A percentile compares a stretch with the other conserved stretches of the same genome.
phyloP scores from a whole-genome alignment of 2,888 invertebrate genomes.

The Bursaphelenchus okinawaensis region DNA sequence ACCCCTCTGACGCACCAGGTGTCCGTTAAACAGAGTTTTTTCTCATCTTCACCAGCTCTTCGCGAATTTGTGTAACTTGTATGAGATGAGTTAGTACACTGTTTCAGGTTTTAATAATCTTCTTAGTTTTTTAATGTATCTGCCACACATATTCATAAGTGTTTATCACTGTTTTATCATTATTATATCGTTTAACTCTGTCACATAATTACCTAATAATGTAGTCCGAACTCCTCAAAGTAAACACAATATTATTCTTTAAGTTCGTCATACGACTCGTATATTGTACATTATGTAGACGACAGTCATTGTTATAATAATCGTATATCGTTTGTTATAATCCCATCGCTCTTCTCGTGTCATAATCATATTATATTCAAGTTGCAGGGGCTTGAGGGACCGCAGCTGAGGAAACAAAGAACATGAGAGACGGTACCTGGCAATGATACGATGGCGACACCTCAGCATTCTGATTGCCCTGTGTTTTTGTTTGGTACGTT shows the following conservation, averaged over 20 bases:
- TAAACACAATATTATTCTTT: no score
- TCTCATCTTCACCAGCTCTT: no score
- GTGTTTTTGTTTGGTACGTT: not conserved
- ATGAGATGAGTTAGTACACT: no score
- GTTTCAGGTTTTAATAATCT: not conserved
- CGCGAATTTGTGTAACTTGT: no score
- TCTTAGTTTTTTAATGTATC: not conserved
- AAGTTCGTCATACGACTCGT: no score
- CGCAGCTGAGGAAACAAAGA: not conserved
- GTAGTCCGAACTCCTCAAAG: no score
- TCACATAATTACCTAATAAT: no score
- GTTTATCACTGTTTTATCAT: no score
- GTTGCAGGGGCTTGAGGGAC: not conserved
- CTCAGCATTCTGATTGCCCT: not conserved
- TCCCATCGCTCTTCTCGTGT: not conserved
- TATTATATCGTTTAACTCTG: no score
- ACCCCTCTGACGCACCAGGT: not conserved
- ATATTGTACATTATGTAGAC: no score
- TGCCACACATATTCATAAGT: no score
- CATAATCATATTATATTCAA: not conserved
- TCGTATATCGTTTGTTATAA: not conserved
- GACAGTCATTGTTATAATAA: no score
- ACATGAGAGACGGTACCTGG: not conserved
- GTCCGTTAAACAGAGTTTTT: not conserved
- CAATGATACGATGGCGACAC: not conserved